These are phyloP conservation scores for Rhyacophila evoluta DNA, from an alignment of 2,888 invertebrate genomes.

Conservation along the genomic window DNA sequence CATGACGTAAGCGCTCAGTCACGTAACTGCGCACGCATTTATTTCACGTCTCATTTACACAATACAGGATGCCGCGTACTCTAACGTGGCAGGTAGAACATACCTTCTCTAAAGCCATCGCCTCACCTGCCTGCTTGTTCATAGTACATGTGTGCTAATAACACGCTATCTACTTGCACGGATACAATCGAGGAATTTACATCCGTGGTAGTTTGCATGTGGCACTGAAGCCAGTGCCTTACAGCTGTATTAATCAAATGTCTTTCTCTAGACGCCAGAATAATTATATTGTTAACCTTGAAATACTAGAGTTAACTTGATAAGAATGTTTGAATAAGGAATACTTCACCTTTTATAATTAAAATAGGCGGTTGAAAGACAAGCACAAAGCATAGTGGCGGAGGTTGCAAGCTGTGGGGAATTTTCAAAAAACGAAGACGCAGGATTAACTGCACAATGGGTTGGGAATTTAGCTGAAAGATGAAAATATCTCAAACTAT, in stretches of 20 bases:
- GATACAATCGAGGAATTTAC: constrained; percentile 2
- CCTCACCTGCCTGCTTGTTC: constrained; percentile 15
- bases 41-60: constrained; percentile 23
- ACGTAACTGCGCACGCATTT: constrained; percentile 14
- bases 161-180: neutral
- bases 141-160: neutral
- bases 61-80: neutral
- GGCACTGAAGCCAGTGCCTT: neutral
- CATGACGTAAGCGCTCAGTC: neutral
- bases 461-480: too few species aligned
- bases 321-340: too few species aligned
- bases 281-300: too few species aligned
- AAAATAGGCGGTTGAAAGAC: too few species aligned
- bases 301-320: too few species aligned
- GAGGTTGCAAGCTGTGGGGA: too few species aligned
- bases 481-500: too few species aligned
- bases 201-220: neutral
- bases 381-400: too few species aligned
- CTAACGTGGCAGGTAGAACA: neutral
- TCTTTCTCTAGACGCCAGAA: too few species aligned
- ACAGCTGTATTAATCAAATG: constrained; percentile 11
- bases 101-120: neutral
- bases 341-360: too few species aligned
- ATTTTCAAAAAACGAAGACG: too few species aligned
- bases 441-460: too few species aligned